Base-by-base conservation (phyloP, 1,140 invertebrate species). In the Chlorops oryzae region DNA sequence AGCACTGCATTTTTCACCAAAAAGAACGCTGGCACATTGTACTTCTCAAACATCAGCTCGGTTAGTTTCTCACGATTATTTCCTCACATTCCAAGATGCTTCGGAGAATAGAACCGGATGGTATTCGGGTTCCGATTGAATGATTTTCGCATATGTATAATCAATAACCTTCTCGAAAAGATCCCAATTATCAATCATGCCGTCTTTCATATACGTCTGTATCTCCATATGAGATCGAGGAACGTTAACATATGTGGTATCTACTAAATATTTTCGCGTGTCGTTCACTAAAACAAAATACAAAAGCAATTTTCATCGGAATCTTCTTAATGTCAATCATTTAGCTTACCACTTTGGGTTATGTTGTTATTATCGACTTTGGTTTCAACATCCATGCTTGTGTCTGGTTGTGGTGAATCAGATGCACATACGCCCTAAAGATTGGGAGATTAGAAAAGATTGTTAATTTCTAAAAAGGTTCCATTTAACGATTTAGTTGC, bases 111-210 rank as follows among this genome's bases (percentile, higher is more conserved):
- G 75, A 6, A 93, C 86, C 28, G 92, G 92, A 74, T 97, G 94
- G 57, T 89, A 85, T 56, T 92, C 84, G 2, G 90, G 82, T 56
- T 90, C 87, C 20, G 88, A 88, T 60, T 87, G 84, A 40, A 94
- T 86, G 24, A 90, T 76, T 70, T 90, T 89, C 23, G 82, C 79
- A 69, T 94, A 96, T 4, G 88, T 85, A 72, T 96, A 90, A 57
- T 96, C 91, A 3, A 96, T 74, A 42, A 86, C 80, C 65, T 92
- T 88, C 73, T 97, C 94, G 77, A 96, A 97, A 46, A 95, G 76
- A 60, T 96, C 92, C 92, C 93, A 97, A 71, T 97, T 92, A 54
- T 97, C 92, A 54, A 97, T 86, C 81, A 93, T 90, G 38, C 92
- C 90, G 63, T 96, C 92, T 70, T 94, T 94, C 78, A 96, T 85